Conservation (phyloP, 2,888 invertebrate genomes). For the Hylaea fasciaria region DNA sequence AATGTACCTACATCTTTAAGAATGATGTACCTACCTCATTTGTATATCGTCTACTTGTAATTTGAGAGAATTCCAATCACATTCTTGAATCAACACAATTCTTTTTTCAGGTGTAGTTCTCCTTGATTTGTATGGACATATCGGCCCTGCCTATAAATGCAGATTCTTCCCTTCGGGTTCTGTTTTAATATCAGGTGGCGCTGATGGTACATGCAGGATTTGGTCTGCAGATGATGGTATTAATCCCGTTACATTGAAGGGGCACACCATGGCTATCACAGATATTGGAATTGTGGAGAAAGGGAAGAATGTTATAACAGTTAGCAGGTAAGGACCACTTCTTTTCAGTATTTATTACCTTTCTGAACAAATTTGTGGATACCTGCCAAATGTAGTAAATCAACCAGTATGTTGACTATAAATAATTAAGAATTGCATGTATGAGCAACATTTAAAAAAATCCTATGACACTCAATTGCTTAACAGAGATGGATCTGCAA, state of each 20-base stretch:
- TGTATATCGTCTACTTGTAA: too few species aligned
- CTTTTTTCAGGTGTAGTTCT: conserved; percentile 71
- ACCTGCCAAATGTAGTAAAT: too few species aligned
- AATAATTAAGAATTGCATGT: too few species aligned
- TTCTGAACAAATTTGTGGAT: too few species aligned
- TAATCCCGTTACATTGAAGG: conserved; percentile 87
- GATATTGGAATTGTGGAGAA: conserved; percentile 87
- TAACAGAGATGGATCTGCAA: conserved; percentile 87
- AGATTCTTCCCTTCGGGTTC: conserved; percentile 89
- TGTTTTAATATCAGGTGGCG: conserved; percentile 87
- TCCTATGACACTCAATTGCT: too few species aligned
- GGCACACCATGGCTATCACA: conserved; percentile 87
- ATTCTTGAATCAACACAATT: too few species aligned
- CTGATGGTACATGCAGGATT: conserved; percentile 88
- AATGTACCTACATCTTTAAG: not conserved
- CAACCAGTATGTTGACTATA: too few species aligned
- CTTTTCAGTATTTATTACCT: too few species aligned
- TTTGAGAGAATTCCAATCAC: too few species aligned
- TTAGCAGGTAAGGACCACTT: conserved; percentile 81
- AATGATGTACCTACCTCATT: not conserved
- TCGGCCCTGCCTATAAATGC: conserved; percentile 88
- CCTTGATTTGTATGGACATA: conserved; percentile 86
- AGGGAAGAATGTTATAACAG: conserved; percentile 88
- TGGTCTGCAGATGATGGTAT: conserved; percentile 89
- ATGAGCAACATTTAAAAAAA: too few species aligned